Evolutionary conservation across 2,113 vertebrate genomes (phyloP).

Genomic region (Hylia prasina): DNA sequence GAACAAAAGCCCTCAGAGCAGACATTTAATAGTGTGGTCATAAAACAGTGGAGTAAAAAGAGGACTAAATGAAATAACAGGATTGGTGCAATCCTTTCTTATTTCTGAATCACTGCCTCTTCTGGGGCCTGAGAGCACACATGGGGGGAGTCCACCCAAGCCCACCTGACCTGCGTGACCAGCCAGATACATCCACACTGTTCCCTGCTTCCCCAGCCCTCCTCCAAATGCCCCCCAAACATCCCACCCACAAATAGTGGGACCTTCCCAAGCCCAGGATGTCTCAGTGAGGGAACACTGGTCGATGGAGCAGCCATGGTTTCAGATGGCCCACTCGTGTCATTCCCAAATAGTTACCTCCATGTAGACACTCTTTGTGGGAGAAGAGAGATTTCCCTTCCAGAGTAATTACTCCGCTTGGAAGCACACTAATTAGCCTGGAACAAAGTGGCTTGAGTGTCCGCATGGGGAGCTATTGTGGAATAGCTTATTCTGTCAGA

Average conservation of each 20-base stretch:
- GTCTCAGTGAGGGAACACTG: neutral
- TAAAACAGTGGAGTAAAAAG: neutral
- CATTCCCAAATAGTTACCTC: neutral
- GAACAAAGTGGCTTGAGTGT: constrained; percentile 53
- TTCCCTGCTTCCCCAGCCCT: neutral
- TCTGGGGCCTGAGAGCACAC: neutral
- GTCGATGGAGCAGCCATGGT: neutral
- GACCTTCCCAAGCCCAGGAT: neutral
- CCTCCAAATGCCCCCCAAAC: neutral
- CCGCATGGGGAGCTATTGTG: constrained; percentile 46
- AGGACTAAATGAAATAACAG: neutral
- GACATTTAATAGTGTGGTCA: neutral
- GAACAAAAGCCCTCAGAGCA: neutral
- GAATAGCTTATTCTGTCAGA: constrained; percentile 56
- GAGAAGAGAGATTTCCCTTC: constrained; percentile 43
- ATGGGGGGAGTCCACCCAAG: rapidly evolving
- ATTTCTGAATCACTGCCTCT: neutral
- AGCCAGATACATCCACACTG: neutral
- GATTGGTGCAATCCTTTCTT: neutral
- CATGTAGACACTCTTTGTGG: neutral
- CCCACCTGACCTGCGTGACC: neutral
- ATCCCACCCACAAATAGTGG: neutral
- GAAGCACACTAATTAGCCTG: constrained; percentile 62
- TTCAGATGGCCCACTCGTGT: neutral
- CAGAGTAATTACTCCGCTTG: constrained; percentile 46